Percentiles rank a stretch among this genome's conserved stretches.
Evolutionary conservation across 2,797 vertebrate genomes (phyloP).

Genomic region (Distichodus sexfasciatus): DNA sequence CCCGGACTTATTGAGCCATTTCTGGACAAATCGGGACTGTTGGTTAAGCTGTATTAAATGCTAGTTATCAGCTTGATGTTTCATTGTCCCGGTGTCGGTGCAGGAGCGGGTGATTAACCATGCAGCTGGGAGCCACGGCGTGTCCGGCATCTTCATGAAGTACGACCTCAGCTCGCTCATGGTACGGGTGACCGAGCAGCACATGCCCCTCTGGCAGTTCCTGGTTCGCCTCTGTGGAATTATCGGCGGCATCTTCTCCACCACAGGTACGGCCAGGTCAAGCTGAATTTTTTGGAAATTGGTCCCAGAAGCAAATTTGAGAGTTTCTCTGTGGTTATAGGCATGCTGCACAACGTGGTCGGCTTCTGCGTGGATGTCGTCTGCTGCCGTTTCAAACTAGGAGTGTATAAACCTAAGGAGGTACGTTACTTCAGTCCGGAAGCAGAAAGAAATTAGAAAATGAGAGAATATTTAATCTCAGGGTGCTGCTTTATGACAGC

Average conservation of each 20-base stretch:
- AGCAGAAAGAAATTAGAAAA: too few relatives aligned
- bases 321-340: constrained; percentile 58
- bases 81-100: background rate
- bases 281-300: background rate
- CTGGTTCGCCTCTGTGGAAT: constrained; percentile 95
- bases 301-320: background rate
- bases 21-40: too few relatives aligned
- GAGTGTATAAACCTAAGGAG: constrained; percentile 74
- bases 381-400: constrained; percentile 91
- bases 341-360: constrained; percentile 89
- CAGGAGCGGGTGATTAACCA: constrained; percentile 95
- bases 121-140: constrained; percentile 92
- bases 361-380: constrained; percentile 89
- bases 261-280: constrained; percentile 77
- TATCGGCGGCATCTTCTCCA: constrained; percentile 96
- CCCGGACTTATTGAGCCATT: too few relatives aligned
- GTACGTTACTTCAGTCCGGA: constrained; percentile 59
- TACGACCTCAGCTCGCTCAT: constrained; percentile 97
- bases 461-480: too few relatives aligned
- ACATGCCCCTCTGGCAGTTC: constrained; percentile 98
- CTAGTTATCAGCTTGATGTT: background rate
- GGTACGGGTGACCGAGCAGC: constrained; percentile 95
- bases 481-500: too few relatives aligned
- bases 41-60: too few relatives aligned
- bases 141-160: constrained; percentile 98